These are phyloP conservation scores for Diplodus sargus DNA, from an alignment of 2,797 vertebrate species.

Conservation along the genomic window DNA sequence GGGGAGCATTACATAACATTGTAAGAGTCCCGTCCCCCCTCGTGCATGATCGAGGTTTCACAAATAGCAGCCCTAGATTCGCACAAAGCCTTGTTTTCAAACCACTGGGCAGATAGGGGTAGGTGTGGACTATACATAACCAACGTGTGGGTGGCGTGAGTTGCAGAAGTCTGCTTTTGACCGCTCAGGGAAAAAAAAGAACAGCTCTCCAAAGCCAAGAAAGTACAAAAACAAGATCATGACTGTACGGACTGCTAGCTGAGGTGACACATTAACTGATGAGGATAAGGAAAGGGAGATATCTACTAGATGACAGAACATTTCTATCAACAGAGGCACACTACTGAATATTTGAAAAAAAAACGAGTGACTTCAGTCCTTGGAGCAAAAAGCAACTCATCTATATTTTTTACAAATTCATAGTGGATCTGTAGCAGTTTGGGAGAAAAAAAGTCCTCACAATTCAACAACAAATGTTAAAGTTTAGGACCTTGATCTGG, in stretches of 20 bases:
- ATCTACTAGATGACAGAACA: slow-evolving; percentile 7
- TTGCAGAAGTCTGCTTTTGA: slow-evolving; percentile 65
- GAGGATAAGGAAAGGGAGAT: slow-evolving; percentile 21
- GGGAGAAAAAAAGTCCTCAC: too few species aligned
- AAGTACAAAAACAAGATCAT: slow-evolving; percentile 42
- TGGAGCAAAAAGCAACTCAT: not conserved
- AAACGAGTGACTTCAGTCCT: not conserved
- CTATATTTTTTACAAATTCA: not conserved
- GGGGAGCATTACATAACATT: slow-evolving; percentile 72
- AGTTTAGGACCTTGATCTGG: too few species aligned
- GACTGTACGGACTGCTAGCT: slow-evolving; percentile 20
- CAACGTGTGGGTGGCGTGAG: slow-evolving; percentile 71
- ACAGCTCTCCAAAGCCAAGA: slow-evolving; percentile 38
- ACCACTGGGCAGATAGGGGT: slow-evolving; percentile 65
- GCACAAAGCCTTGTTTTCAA: slow-evolving; percentile 67
- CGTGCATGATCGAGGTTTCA: slow-evolving; percentile 62
- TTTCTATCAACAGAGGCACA: not conserved
- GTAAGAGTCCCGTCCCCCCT: slow-evolving; percentile 52
- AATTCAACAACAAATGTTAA: slow-evolving; percentile 6
- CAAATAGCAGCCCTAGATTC: slow-evolving; percentile 68
- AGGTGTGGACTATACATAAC: slow-evolving; percentile 68
- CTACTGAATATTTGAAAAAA: not conserved
- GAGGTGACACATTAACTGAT: slow-evolving; percentile 39
- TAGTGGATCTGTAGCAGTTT: not conserved
- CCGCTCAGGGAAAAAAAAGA: slow-evolving; percentile 42